Base-by-base conservation (phyloP, 2,113 vertebrate genomes). In the Oreochromis aureus region DNA sequence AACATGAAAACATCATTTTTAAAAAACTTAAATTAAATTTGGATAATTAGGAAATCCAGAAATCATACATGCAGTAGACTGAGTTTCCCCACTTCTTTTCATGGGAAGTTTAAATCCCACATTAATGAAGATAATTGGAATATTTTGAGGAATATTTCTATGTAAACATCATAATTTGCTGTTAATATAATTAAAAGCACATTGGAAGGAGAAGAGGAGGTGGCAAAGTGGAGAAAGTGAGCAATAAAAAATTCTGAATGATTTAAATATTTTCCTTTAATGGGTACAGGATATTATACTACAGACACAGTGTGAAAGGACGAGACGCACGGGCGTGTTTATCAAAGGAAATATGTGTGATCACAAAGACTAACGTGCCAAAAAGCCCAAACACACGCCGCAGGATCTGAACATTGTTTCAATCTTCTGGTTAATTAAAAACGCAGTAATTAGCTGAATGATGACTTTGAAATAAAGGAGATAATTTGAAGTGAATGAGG, bases 391-490 rank as follows among this genome's bases (percentile, higher is more conserved):
- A 55, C 15, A 58, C 66, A 36, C 58, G 80, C 58, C 1, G 80
- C 51, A 54, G 86, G 78, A 7, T 16, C 46, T 51, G 19, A 54
- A 34, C 55, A 55, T 12, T 3, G 24, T 36, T 54, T 82, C 53
- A 5, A 18, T 81, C 78, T 58, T 56, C 10, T 19, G 55, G 56
- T 84, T 87, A 39, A 88, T 88, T 89, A 86, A 86, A 84, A 56
- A 55, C 9, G 7, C 51, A 13, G 5, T 84, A 79, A 83, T 90
- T 87, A 87, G 87, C 55, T 36, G 15, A 86, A 81, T 34, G 56
- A 66, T 41, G 56, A 88, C 58, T 88, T 53, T 81, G 73, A 87
- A 84, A 83, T 55, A 83, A 88, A 81, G 30, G 53, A 78, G 36
- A 69, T 73, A 16, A 46, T 80, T 34, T 61, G 12, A 69, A 66